Evolutionary conservation across 2,888 invertebrate genomes (phyloP), one percentile per base, ranked within the genome.

Genomic region (Rutpela maculata): DNA sequence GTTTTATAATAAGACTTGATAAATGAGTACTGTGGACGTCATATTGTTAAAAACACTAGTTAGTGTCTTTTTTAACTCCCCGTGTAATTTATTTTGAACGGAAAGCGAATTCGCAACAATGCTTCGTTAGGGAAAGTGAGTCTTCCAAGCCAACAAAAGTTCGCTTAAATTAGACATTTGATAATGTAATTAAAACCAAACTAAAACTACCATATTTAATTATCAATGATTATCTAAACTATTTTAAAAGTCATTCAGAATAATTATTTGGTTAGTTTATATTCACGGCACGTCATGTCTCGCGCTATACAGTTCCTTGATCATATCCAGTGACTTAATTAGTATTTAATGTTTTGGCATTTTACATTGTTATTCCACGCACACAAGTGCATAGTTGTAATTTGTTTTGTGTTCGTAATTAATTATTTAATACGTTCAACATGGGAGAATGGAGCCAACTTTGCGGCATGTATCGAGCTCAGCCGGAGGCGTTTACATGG

Each of bases 261-360:
- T 67, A 31, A 57, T 57, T 57, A 57, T 17, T 35, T 56, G 5
- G 17, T 11, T 60, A 60, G 22, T 70, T 60, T 15, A 60, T n/a
- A 60, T 70, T 60, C 70, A 43, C 35, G 43, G 22, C 43, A n/a
- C 18, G 15, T 22, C 35, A 22, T 56, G 56, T n/a, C 68, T 10
- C n/a, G 60, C 70, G 17, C 31, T 22, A 38, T 68, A 26, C n/a
- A 50, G 50, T 18, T 60, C 35, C 38, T 38, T 56, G 70, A 70
- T 70, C 60, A 70, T 70, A 70, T 70, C 70, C 38, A 35, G 60
- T 60, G 17, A 60, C 60, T 70, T 60, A 38, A 70, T 70, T 70
- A 59, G 22, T 70, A 60, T 70, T 70, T 70, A 60, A 38, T 60
- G 70, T 60, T 70, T 70, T 70, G 59, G 70, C 70, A 60, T 60